A percentile compares a stretch with the other conserved stretches of the same genome.
Evolutionary conservation across 1,140 invertebrate genomes (phyloP).

Genomic region (Drosophila prosaltans): DNA sequence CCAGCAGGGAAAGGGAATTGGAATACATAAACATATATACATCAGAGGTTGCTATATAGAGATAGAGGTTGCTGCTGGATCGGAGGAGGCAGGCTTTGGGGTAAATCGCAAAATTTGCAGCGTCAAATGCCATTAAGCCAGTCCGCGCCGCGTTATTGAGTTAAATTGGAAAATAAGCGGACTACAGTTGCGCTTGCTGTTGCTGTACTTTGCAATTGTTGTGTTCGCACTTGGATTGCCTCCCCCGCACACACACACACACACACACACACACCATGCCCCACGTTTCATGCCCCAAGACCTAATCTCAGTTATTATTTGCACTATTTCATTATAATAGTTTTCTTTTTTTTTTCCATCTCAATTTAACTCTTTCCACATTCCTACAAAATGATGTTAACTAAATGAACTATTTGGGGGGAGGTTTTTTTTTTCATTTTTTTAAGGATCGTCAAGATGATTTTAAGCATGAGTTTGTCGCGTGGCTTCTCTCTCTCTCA

Average conservation of each 20-base stretch:
- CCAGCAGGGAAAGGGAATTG: slow-evolving; percentile 15
- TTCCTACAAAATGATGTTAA: slow-evolving; percentile 11
- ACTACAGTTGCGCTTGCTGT: slow-evolving; percentile 57
- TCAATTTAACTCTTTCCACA: slow-evolving; percentile 35
- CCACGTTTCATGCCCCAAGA: background rate
- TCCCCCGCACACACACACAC: background rate
- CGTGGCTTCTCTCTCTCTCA: background rate
- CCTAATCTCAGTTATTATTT: slow-evolving; percentile 45
- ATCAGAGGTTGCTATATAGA: background rate
- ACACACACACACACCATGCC: slow-evolving; percentile 3
- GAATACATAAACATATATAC: background rate
- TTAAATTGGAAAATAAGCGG: slow-evolving; percentile 81
- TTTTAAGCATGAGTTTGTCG: background rate
- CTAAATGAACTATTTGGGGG: background rate
- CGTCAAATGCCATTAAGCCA: slow-evolving; percentile 78
- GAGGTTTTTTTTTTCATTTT: background rate
- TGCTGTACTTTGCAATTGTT: slow-evolving; percentile 64
- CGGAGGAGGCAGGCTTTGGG: slow-evolving; percentile 3
- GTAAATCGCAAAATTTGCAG: slow-evolving; percentile 79
- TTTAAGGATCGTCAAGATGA: background rate
- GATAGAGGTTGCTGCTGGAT: too few relatives aligned
- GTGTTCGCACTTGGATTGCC: slow-evolving; percentile 69
- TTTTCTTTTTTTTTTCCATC: slow-evolving; percentile 44
- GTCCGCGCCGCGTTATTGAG: slow-evolving; percentile 67
- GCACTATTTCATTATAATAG: slow-evolving; percentile 61